A percentile compares a stretch with the other conserved stretches of the same genome.
Conservation (phyloP, 2,113 vertebrate species). For the Neodontobutis hainanensis region DNA sequence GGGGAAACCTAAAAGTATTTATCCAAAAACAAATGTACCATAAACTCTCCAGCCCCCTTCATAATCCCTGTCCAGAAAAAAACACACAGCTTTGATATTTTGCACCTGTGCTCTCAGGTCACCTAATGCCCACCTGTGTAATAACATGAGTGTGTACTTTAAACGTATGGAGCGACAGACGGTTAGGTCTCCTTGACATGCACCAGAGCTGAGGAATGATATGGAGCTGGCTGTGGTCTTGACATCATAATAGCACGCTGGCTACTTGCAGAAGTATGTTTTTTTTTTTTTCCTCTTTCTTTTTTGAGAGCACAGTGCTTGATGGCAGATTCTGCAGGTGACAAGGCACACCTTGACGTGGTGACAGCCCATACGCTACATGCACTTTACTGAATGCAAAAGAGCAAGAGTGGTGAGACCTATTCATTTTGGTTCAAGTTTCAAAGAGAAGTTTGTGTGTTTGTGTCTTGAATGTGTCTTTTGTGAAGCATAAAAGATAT, state of each 20-base stretch:
- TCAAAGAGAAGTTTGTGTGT: slow-evolving; percentile 74
- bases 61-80: slow-evolving; percentile 30
- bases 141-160: slow-evolving; percentile 38
- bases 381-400: slow-evolving; percentile 78
- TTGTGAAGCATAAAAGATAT: slow-evolving; percentile 74
- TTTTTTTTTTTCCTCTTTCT: slow-evolving; percentile 36
- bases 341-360: slow-evolving; percentile 75
- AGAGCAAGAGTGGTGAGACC: slow-evolving; percentile 71
- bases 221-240: slow-evolving; percentile 73
- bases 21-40: not conserved
- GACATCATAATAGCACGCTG: slow-evolving; percentile 80
- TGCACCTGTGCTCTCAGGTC: slow-evolving; percentile 63
- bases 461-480: slow-evolving; percentile 34
- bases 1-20: too few species aligned
- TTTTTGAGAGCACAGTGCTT: slow-evolving; percentile 78
- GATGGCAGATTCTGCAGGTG: slow-evolving; percentile 77
- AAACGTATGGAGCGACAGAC: slow-evolving; percentile 30
- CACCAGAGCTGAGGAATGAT: slow-evolving; percentile 63
- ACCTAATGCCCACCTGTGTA: slow-evolving; percentile 71
- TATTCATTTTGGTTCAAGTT: slow-evolving; percentile 78
- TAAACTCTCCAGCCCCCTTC: slow-evolving; percentile 21
- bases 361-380: slow-evolving; percentile 76
- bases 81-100: slow-evolving; percentile 45
- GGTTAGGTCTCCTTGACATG: slow-evolving; percentile 55
- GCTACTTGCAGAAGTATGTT: slow-evolving; percentile 68